Percentiles rank a stretch among this genome's conserved stretches.
These are phyloP conservation scores for Callipepla californica DNA, from an alignment of 2,113 vertebrate species.

Conservation along the genomic window DNA sequence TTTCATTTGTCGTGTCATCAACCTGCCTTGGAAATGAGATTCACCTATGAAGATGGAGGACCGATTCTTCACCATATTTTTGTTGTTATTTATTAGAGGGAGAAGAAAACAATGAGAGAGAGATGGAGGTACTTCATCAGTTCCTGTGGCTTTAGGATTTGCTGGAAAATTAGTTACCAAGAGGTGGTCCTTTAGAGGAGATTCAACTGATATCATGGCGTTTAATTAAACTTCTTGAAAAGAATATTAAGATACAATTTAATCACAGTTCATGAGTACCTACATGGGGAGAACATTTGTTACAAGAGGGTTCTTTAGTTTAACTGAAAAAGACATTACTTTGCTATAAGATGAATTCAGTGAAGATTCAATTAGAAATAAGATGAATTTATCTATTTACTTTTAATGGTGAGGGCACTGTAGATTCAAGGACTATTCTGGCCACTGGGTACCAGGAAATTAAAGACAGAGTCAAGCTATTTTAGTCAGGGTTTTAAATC, in stretches of 20 bases:
- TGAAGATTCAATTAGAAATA: not conserved
- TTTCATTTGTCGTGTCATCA: conserved; percentile 9
- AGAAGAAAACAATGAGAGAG: not conserved
- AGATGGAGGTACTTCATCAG: not conserved
- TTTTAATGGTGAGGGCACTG: not conserved
- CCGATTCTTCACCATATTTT: not conserved
- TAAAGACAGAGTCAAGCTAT: not conserved
- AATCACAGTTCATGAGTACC: conserved; percentile 24
- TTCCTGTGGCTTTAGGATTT: not conserved
- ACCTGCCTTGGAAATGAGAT: not conserved
- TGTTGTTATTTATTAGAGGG: not conserved
- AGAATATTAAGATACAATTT: conserved; percentile 45
- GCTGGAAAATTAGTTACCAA: not conserved
- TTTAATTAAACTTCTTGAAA: conserved; percentile 22
- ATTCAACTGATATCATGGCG: not conserved
- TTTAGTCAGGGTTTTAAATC: not conserved
- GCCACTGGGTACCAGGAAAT: not conserved
- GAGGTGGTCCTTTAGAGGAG: not conserved
- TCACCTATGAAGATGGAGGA: not conserved
- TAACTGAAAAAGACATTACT: not conserved
- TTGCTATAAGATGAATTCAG: not conserved
- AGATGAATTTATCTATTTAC: not conserved
- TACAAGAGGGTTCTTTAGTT: conserved; percentile 20
- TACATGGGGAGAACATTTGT: conserved; percentile 15
- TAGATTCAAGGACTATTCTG: not conserved